Evolutionary conservation across 2,113 vertebrate species (phyloP).

Genomic region (Scortum barcoo): DNA sequence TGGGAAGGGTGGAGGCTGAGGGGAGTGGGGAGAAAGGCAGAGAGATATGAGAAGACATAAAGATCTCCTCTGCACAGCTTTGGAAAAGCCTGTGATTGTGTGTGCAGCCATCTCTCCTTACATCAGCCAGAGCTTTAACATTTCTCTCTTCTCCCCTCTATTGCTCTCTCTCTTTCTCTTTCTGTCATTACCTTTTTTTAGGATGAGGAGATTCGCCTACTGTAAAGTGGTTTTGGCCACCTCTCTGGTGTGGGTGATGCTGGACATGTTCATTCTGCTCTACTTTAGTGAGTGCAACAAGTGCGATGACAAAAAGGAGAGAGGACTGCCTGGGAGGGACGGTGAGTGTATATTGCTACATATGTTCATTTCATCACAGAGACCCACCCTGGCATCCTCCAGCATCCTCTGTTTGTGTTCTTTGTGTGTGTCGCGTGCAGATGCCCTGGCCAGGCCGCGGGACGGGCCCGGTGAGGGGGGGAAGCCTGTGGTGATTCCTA

Average conservation of each 20-base stretch:
- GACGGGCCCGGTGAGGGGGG: constrained; percentile 99
- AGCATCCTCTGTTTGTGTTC: neutral
- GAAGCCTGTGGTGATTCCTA: constrained; percentile 97
- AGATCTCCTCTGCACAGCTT: constrained; percentile 29
- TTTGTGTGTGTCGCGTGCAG: constrained; percentile 77
- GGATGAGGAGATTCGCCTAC: constrained; percentile 99
- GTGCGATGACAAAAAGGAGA: constrained; percentile 96
- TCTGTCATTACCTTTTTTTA: constrained; percentile 46
- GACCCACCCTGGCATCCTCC: neutral
- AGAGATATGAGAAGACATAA: constrained; percentile 21
- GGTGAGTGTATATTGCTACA: constrained; percentile 61
- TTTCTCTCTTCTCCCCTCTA: constrained; percentile 4
- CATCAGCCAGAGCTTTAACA: constrained; percentile 14
- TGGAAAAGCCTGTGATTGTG: constrained; percentile 29
- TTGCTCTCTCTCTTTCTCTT: constrained; percentile 4
- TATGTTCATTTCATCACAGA: neutral
- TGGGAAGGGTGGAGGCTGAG: constrained; percentile 10
- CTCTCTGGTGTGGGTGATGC: constrained; percentile 98
- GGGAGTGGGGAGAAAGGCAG: constrained; percentile 20
- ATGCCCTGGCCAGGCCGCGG: constrained; percentile 89
- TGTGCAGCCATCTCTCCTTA: constrained; percentile 8
- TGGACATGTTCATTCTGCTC: constrained; percentile 99
- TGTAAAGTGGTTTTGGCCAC: constrained; percentile 99
- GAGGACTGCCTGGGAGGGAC: constrained; percentile 89
- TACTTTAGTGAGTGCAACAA: constrained; percentile 99